Base-by-base conservation (phyloP, 37 sponge, comb jelly and placozoan species). In the Aplysina aerophoba region DNA sequence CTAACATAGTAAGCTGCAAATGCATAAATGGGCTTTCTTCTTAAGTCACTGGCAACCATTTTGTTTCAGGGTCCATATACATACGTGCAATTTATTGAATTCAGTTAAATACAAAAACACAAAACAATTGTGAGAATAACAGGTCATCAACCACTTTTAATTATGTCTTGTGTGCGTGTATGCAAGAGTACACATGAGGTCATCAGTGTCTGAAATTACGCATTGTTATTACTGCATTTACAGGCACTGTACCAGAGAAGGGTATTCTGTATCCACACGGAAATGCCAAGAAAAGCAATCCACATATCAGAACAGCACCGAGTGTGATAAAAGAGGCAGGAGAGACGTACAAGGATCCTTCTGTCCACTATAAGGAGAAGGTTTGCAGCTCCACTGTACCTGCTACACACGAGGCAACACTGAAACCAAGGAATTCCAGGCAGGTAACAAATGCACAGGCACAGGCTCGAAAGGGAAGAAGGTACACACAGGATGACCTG, bases 241-340 rank as follows among this genome's bases (percentile, higher is more conserved):
- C 71, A 69, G 71, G 71, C 27, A 69, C 71, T 17, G 71, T 69
- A 28, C 71, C 71, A 69, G 71, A 69, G 71, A 69, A 69, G 34
- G 71, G 71, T 31, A 28, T 69, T 31, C 28, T 69, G 11, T 69
- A 69, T 28, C 71, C 71, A 17, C 71, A 69, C 30, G 71, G 71
- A 17, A 69, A 69, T 69, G 27, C 71, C 1, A 69, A 69, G 17
- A 69, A 6, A 1, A 28, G 6, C 33, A 25, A 30, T 65, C 71
- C 71, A 69, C 6, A 69, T 35, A 30, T 69, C 19, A n/a, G 71
- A 69, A 69, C 71, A 30, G 71, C 71, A 31, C 71, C 71, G 30
- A 69, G 71, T 69, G 71, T 69, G 71, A 31, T 69, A 69, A 69
- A n/a, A 30, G 71, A n/a, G 34, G 71, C 71, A 69, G 71, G 35